A percentile compares a stretch with the other conserved stretches of the same genome.
These are phyloP conservation scores for Nothocercus julius DNA, from an alignment of 2,113 vertebrate genomes.

Conservation along the genomic window DNA sequence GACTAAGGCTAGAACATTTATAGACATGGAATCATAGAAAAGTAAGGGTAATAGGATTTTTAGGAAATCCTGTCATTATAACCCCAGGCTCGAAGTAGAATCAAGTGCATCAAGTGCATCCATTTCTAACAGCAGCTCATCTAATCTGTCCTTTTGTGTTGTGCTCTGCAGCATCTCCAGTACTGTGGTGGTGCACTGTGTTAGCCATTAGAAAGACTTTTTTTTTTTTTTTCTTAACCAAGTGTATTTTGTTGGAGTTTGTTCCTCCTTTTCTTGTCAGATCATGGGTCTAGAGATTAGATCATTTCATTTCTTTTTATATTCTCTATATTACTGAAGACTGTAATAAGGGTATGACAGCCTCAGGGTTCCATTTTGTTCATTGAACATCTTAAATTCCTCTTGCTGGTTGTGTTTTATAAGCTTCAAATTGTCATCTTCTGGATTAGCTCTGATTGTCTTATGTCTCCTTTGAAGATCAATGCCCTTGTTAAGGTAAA, in stretches of 20 bases:
- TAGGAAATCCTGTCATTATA: background rate
- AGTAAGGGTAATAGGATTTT: background rate
- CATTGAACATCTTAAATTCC: too few relatives aligned
- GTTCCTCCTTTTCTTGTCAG: too few relatives aligned
- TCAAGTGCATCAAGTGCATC: background rate
- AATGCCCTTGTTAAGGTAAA: background rate
- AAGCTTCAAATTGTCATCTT: background rate
- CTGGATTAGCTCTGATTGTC: background rate
- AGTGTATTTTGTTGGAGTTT: too few relatives aligned
- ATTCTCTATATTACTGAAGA: too few relatives aligned
- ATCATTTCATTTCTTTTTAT: too few relatives aligned
- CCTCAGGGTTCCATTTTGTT: too few relatives aligned
- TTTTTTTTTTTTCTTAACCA: too few relatives aligned
- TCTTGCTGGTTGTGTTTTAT: background rate
- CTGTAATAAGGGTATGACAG: too few relatives aligned
- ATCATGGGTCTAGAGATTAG: too few relatives aligned
- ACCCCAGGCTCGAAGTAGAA: background rate
- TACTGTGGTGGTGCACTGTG: background rate
- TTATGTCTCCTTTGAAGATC: background rate
- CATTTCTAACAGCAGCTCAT: background rate
- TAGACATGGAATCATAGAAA: background rate
- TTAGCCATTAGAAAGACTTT: background rate
- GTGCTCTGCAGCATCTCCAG: background rate
- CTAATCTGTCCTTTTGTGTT: background rate
- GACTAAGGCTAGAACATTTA: background rate